Evolutionary conservation across 2,797 vertebrate species (phyloP).

Genomic region (Falco concolor): DNA sequence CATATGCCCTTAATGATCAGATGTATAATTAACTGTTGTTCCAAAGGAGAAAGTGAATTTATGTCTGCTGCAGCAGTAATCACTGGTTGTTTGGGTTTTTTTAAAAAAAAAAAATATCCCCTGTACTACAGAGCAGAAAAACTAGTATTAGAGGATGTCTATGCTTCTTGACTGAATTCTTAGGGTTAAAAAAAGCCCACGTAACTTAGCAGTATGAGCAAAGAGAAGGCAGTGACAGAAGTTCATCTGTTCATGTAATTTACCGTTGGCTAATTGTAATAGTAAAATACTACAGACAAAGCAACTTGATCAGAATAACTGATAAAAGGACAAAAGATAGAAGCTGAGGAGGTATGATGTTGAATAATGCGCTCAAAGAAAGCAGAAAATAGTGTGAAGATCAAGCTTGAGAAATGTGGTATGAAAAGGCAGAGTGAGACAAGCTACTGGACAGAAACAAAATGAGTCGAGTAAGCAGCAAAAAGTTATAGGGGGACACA

Average conservation of each 20-base stretch:
- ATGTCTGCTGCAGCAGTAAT: background rate
- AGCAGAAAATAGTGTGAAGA: background rate
- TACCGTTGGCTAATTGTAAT: background rate
- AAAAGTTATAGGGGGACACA: accelerated
- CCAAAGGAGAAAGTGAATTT: background rate
- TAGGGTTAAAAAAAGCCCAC: background rate
- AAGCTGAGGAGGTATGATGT: background rate
- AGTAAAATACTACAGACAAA: background rate
- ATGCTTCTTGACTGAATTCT: background rate
- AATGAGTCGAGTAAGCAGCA: background rate
- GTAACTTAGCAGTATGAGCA: background rate
- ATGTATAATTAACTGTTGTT: background rate
- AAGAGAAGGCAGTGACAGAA: background rate
- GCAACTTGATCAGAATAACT: background rate
- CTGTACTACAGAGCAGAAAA: background rate
- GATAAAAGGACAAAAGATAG: background rate
- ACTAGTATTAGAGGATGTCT: background rate
- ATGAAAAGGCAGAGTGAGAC: background rate
- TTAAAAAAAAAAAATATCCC: background rate
- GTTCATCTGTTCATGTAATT: background rate
- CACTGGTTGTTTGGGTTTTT: background rate
- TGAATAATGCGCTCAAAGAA: background rate
- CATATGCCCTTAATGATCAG: background rate
- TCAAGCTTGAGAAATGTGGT: background rate
- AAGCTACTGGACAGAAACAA: background rate